phyloP scores from a whole-genome alignment of 1,140 invertebrate genomes.

The Heliothis virescens region DNA sequence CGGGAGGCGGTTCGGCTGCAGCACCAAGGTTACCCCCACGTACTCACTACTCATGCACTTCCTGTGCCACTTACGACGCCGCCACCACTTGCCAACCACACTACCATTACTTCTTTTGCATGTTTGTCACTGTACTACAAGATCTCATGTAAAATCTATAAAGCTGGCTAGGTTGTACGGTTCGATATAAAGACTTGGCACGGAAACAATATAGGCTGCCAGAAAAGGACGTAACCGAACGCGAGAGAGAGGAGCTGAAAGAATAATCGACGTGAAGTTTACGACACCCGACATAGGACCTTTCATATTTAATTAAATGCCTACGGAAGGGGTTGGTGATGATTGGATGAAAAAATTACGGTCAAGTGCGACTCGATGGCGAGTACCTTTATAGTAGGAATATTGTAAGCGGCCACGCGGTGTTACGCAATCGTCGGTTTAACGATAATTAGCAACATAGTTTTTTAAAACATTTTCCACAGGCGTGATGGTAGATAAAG shows the following conservation, averaged over 20 bases:
- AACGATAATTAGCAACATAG: conserved; percentile 33
- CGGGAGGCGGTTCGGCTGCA: conserved; percentile 68
- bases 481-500: conserved; percentile 20
- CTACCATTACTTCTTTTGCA: conserved; percentile 29
- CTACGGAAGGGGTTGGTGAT: conserved; percentile 47
- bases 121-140: conserved; percentile 15
- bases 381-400: background rate
- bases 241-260: conserved; percentile 60
- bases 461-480: conserved; percentile 36
- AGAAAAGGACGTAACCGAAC: conserved; percentile 65
- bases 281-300: conserved; percentile 56
- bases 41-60: conserved; percentile 73
- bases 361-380: conserved; percentile 31
- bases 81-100: conserved; percentile 8
- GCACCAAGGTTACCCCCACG: conserved; percentile 78
- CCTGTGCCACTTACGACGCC: conserved; percentile 50
- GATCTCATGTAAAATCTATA: conserved; percentile 60
- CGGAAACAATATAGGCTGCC: conserved; percentile 69
- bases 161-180: conserved; percentile 63
- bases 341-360: conserved; percentile 41
- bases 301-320: conserved; percentile 63
- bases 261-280: conserved; percentile 60
- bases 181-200: conserved; percentile 72
- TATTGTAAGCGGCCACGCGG: conserved; percentile 14
- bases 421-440: conserved; percentile 28